A percentile compares a stretch with the other conserved stretches of the same genome.
phyloP scores from a whole-genome alignment of 2,113 vertebrate genomes.

The Apodemus speciosus region DNA sequence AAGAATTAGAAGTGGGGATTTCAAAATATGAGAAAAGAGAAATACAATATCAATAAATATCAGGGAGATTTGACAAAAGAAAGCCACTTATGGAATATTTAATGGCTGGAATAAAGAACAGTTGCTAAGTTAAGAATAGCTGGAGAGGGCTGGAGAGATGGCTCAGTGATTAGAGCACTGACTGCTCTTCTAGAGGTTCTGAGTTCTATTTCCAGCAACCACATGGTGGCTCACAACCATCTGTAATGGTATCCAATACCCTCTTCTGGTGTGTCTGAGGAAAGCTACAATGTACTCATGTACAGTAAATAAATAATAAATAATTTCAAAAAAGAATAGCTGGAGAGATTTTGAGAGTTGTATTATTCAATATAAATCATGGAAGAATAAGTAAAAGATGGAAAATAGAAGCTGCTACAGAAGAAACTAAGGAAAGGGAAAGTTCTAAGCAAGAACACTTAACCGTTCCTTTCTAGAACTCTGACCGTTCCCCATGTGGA shows the following conservation, averaged over 20 bases:
- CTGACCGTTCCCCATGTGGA: neutral
- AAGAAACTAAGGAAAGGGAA: neutral
- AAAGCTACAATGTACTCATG: too few species aligned
- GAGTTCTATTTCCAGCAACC: too few species aligned
- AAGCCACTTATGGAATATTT: neutral
- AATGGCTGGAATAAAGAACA: neutral
- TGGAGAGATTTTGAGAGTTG: neutral
- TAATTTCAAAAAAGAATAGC: neutral
- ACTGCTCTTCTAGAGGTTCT: too few species aligned
- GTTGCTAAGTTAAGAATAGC: neutral
- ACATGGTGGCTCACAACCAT: too few species aligned
- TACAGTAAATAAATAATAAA: too few species aligned
- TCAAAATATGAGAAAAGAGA: neutral
- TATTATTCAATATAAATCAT: neutral
- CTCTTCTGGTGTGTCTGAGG: too few species aligned
- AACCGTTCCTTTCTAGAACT: neutral
- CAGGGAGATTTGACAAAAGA: neutral
- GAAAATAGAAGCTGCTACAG: neutral
- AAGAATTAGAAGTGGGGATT: neutral
- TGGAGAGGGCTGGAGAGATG: neutral
- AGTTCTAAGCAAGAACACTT: neutral
- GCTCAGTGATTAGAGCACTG: too few species aligned
- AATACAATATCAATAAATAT: neutral
- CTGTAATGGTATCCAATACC: too few species aligned
- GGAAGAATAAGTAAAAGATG: neutral